Conservation (phyloP, 2,888 invertebrate species). For the Metallyticus violacea region DNA sequence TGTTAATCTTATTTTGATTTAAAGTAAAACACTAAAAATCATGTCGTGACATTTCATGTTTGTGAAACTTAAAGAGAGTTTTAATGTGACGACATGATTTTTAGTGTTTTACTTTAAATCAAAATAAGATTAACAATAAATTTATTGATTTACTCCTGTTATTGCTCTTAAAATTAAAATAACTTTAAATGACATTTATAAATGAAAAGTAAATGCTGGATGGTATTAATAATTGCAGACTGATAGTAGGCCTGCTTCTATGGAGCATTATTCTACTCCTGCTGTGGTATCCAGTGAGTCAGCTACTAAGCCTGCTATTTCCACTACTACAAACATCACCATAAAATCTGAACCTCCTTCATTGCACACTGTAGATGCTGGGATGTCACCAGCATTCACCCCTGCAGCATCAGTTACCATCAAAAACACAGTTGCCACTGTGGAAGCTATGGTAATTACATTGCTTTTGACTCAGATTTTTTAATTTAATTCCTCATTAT, state of each 20-base stretch:
- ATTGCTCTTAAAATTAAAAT: no score
- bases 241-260: conserved; percentile 23
- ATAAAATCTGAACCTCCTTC: conserved; percentile 22
- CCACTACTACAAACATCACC: conserved; percentile 8
- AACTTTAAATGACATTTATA: no score
- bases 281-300: conserved; percentile 5
- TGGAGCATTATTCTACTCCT: conserved; percentile 28
- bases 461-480: neutral
- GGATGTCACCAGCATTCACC: neutral
- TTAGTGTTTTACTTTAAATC: no score
- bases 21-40: no score
- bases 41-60: no score
- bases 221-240: neutral
- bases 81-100: no score
- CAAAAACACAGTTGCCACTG: neutral
- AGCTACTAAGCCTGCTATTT: conserved; percentile 17
- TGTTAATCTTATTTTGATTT: no score
- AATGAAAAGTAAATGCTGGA: no score
- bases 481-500: no score
- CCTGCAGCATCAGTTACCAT: neutral
- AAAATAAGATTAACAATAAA: no score
- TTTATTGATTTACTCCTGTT: no score
- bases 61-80: no score
- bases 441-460: conserved; percentile 11
- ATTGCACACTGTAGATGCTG: conserved; percentile 11